A percentile compares a stretch with the other conserved stretches of the same genome.
Conservation (phyloP, 2,888 invertebrate species). For the Frankliniella fusca region DNA sequence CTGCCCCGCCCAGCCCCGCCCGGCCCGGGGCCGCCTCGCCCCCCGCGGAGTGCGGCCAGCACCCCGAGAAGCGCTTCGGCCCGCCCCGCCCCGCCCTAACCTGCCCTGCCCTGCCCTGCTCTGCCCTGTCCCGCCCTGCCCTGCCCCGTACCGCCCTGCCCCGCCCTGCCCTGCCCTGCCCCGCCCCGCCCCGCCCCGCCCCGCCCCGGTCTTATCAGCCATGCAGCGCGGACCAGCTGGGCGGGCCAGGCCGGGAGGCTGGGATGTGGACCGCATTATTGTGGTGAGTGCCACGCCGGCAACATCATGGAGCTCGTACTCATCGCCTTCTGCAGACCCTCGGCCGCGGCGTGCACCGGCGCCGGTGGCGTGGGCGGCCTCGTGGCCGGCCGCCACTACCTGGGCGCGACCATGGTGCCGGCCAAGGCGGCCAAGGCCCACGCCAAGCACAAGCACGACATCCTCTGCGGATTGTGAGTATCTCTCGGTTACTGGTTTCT, state of each 20-base stretch:
- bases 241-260: not conserved
- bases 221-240: not conserved
- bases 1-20: not conserved
- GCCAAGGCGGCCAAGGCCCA: not conserved
- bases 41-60: not conserved
- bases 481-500: not conserved
- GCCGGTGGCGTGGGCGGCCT: not conserved
- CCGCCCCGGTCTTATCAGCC: slow-evolving; percentile 1
- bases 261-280: not conserved
- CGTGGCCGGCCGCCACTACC: not conserved
- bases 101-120: not conserved
- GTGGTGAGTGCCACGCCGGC: not conserved
- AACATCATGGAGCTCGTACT: not conserved
- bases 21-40: not conserved
- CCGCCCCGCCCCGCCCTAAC: not conserved
- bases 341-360: not conserved
- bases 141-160: not conserved
- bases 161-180: not conserved
- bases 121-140: not conserved
- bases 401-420: not conserved
- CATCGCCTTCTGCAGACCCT: slow-evolving; percentile 11
- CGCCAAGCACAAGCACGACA: slow-evolving; percentile 21
- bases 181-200: not conserved
- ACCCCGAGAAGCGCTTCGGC: not conserved
- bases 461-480: not conserved